These are phyloP conservation scores for Myoxocephalus aenaeus DNA, from an alignment of 2,797 vertebrate species.

Conservation along the genomic window DNA sequence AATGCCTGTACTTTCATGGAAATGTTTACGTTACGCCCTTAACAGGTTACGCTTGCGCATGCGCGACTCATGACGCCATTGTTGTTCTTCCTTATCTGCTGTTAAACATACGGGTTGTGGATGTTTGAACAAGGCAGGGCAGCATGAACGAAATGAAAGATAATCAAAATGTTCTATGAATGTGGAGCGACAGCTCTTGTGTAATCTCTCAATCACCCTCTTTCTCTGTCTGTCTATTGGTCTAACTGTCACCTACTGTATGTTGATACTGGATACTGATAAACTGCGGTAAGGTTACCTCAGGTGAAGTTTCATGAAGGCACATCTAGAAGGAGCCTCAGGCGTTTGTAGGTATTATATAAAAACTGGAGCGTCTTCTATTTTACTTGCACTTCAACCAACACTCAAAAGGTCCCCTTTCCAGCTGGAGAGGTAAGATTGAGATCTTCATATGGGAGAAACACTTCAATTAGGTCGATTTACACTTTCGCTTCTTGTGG, in stretches of 20 bases:
- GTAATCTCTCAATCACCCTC: neutral
- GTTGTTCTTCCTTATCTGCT: no score
- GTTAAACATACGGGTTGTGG: no score
- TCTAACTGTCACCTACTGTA: neutral
- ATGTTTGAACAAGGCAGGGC: no score
- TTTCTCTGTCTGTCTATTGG: neutral
- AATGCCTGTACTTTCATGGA: no score
- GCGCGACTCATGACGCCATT: no score
- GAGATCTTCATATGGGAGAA: neutral
- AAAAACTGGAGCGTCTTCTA: neutral
- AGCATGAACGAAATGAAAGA: no score
- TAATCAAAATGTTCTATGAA: no score
- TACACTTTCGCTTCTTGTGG: neutral
- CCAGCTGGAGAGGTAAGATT: constrained; percentile 26
- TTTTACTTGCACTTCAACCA: neutral
- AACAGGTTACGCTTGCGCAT: no score
- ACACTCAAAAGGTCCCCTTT: neutral
- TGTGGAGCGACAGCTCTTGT: no score
- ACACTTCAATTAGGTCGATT: neutral
- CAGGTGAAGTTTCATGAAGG: neutral
- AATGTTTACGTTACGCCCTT: no score
- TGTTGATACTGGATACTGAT: no score
- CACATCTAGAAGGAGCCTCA: neutral
- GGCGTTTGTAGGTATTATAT: neutral
- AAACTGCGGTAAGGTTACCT: neutral